These are phyloP conservation scores for Adela reaumurella DNA, from an alignment of 2,888 invertebrate genomes.

Conservation along the genomic window DNA sequence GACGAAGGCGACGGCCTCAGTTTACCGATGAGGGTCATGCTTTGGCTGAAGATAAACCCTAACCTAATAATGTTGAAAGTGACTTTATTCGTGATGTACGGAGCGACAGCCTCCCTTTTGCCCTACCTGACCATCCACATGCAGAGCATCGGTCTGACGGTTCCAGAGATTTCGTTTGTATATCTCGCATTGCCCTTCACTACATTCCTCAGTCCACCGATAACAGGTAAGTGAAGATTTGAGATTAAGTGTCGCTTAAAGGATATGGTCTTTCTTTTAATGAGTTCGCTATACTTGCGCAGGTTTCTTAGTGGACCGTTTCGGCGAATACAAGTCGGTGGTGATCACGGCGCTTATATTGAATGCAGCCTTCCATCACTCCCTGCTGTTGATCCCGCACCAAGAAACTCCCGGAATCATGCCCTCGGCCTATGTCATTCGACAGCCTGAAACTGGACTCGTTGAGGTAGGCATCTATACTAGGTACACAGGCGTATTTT, in stretches of 20 bases:
- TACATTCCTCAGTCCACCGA: slow-evolving; percentile 79
- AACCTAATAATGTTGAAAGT: slow-evolving; percentile 78
- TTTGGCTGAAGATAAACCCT: slow-evolving; percentile 63
- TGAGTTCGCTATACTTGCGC: slow-evolving; percentile 21
- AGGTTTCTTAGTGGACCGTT: slow-evolving; percentile 83
- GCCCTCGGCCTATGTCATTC: slow-evolving; percentile 72
- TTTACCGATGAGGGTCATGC: slow-evolving; percentile 40
- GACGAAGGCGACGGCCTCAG: slow-evolving; percentile 27
- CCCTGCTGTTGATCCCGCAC: slow-evolving; percentile 73
- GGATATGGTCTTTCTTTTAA: too few relatives aligned
- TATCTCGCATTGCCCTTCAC: slow-evolving; percentile 84
- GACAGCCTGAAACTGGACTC: slow-evolving; percentile 66
- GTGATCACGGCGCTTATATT: slow-evolving; percentile 73
- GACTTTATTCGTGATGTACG: slow-evolving; percentile 79
- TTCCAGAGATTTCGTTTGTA: slow-evolving; percentile 83
- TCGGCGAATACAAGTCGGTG: slow-evolving; percentile 80
- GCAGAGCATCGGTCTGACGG: slow-evolving; percentile 83
- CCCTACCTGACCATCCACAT: slow-evolving; percentile 89
- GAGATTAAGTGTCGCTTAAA: too few relatives aligned
- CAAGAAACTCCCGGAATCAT: slow-evolving; percentile 73
- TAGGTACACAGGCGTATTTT: too few relatives aligned
- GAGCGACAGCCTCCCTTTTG: slow-evolving; percentile 78
- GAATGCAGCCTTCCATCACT: slow-evolving; percentile 76
- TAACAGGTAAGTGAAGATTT: slow-evolving; percentile 64
- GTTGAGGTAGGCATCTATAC: slow-evolving; percentile 72